Conservation (phyloP, 2,888 invertebrate genomes). For the Euplexia lucipara region DNA sequence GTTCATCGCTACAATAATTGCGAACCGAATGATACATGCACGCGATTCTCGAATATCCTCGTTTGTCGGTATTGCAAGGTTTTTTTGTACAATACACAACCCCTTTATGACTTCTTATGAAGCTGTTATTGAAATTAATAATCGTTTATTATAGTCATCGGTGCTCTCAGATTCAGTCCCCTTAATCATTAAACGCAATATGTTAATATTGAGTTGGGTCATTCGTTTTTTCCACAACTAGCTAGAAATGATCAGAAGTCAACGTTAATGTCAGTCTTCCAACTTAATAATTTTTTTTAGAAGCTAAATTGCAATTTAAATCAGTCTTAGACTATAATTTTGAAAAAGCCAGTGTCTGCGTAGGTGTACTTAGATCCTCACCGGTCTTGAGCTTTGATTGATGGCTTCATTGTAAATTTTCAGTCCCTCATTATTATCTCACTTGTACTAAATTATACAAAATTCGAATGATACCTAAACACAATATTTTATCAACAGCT, state of each 20-base stretch:
- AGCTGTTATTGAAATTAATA: conserved; percentile 76
- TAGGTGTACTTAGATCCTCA: conserved; percentile 13
- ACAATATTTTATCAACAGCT: conserved; percentile 55
- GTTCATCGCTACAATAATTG: conserved; percentile 86
- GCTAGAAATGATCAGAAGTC: conserved; percentile 11
- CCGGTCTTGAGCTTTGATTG: conserved; percentile 18
- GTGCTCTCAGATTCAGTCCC: conserved; percentile 9
- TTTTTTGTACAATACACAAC: conserved; percentile 67
- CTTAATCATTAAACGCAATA: conserved; percentile 10
- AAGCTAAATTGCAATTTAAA: conserved; percentile 3
- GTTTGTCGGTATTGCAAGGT: conserved; percentile 73
- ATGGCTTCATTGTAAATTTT: not conserved
- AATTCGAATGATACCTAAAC: conserved; percentile 43
- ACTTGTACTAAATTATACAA: not conserved
- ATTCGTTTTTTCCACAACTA: conserved; percentile 11
- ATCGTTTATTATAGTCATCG: conserved; percentile 56
- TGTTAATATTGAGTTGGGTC: conserved; percentile 19
- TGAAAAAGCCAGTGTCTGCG: not conserved
- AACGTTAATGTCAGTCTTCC: not conserved
- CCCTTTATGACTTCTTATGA: conserved; percentile 77
- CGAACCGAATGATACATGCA: conserved; percentile 87
- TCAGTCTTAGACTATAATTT: not conserved
- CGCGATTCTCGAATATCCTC: conserved; percentile 78
- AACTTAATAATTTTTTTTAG: conserved; percentile 1
- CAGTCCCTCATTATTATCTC: not conserved